These are phyloP conservation scores for Serilophus lunatus DNA, from an alignment of 2,113 vertebrate genomes.

Conservation along the genomic window DNA sequence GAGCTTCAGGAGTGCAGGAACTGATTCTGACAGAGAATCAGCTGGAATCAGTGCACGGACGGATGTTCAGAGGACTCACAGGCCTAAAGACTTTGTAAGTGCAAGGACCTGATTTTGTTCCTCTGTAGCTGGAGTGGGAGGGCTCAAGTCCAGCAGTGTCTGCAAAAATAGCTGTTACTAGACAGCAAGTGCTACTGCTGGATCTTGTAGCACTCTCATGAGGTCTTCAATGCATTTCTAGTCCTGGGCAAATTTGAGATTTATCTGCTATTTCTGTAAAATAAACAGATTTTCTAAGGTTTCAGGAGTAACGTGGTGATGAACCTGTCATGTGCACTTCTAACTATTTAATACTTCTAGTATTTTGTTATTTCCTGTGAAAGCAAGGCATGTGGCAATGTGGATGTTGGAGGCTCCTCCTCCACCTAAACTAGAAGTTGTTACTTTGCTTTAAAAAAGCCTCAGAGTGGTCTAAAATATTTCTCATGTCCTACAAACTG, in stretches of 20 bases:
- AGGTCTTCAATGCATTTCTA: background rate
- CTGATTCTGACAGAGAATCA: slow-evolving; percentile 92
- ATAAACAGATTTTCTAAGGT: background rate
- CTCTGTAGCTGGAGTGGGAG: background rate
- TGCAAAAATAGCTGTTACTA: background rate
- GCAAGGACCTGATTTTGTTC: background rate
- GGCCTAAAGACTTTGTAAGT: slow-evolving; percentile 94
- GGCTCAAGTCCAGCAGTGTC: background rate
- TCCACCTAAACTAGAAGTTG: too few relatives aligned
- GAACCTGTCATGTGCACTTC: background rate
- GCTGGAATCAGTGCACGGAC: slow-evolving; percentile 83
- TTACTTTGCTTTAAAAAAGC: too few relatives aligned
- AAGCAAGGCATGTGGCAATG: too few relatives aligned
- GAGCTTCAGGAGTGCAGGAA: slow-evolving; percentile 84
- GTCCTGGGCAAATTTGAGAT: background rate
- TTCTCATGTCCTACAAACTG: too few relatives aligned
- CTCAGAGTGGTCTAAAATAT: too few relatives aligned
- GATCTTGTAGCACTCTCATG: fast-evolving
- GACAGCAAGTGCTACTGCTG: background rate
- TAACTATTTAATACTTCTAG: background rate
- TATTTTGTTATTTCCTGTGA: background rate
- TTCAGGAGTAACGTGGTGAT: background rate
- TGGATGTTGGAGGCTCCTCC: too few relatives aligned
- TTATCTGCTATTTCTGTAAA: background rate
- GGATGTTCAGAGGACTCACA: slow-evolving; percentile 86